Conservation (phyloP, 1,140 invertebrate genomes). For the Drosophila nannoptera region DNA sequence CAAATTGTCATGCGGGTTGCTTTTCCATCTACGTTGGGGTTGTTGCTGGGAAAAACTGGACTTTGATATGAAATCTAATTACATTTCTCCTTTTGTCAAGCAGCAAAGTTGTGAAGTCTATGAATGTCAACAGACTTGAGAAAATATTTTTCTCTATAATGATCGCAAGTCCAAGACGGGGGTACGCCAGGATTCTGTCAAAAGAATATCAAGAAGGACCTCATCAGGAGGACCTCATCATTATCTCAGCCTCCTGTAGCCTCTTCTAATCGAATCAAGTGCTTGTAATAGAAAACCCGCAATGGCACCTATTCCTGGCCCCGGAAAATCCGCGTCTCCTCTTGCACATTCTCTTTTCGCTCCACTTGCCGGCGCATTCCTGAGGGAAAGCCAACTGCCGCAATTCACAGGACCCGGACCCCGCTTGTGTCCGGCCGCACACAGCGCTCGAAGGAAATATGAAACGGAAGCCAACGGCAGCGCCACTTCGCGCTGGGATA, state of each 20-base stretch:
- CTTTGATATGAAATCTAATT: slow-evolving; percentile 61
- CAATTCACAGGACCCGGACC: slow-evolving; percentile 3
- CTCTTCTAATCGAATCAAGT: background rate
- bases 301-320: background rate
- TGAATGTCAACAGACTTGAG: slow-evolving; percentile 37
- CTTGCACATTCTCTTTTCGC: slow-evolving; percentile 14
- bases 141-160: background rate
- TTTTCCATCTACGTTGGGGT: slow-evolving; percentile 23
- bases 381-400: slow-evolving; percentile 5
- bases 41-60: slow-evolving; percentile 43
- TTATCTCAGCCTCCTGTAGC: background rate
- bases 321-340: background rate
- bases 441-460: slow-evolving; percentile 55
- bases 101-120: slow-evolving; percentile 26
- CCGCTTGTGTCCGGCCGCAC: slow-evolving; percentile 40
- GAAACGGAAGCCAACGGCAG: slow-evolving; percentile 62
- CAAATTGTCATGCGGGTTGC: slow-evolving; percentile 54
- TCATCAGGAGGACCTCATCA: background rate
- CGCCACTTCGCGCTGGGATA: slow-evolving; percentile 45
- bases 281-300: background rate
- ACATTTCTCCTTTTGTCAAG: slow-evolving; percentile 53
- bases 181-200: background rate
- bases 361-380: slow-evolving; percentile 19
- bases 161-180: background rate
- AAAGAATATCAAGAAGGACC: background rate